phyloP scores from a whole-genome alignment of 2,113 vertebrate genomes.

The Lagopus muta region DNA sequence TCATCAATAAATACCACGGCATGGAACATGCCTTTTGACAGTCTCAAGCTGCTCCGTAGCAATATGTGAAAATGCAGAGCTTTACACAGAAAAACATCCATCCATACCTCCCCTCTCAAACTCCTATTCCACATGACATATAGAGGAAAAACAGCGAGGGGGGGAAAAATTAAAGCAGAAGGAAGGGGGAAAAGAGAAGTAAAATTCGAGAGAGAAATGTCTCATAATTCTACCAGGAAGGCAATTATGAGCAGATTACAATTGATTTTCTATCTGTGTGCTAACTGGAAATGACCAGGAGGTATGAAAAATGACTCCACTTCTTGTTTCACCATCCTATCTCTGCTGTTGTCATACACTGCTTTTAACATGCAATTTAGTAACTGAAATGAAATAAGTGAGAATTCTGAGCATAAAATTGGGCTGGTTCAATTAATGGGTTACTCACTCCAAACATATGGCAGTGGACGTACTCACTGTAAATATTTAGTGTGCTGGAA shows the following conservation, averaged over 20 bases:
- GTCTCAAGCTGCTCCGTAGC: background rate
- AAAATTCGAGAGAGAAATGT: background rate
- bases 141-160: background rate
- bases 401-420: background rate
- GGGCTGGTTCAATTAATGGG: background rate
- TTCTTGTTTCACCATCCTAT: background rate
- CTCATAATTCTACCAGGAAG: conserved; percentile 12
- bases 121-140: background rate
- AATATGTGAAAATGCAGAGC: background rate
- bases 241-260: conserved; percentile 24
- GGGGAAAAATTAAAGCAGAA: background rate
- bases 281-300: conserved; percentile 30
- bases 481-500: conserved; percentile 38
- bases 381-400: background rate
- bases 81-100: background rate
- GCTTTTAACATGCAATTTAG: background rate
- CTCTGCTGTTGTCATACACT: background rate
- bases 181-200: background rate
- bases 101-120: background rate
- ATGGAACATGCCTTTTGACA: conserved; percentile 20
- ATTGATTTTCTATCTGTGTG: conserved; percentile 39
- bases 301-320: background rate
- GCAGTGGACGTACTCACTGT: background rate
- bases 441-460: conserved; percentile 26
- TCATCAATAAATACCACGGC: background rate